These are phyloP conservation scores for Tachysurus fulvidraco DNA, from an alignment of 2,113 vertebrate species.

Conservation along the genomic window DNA sequence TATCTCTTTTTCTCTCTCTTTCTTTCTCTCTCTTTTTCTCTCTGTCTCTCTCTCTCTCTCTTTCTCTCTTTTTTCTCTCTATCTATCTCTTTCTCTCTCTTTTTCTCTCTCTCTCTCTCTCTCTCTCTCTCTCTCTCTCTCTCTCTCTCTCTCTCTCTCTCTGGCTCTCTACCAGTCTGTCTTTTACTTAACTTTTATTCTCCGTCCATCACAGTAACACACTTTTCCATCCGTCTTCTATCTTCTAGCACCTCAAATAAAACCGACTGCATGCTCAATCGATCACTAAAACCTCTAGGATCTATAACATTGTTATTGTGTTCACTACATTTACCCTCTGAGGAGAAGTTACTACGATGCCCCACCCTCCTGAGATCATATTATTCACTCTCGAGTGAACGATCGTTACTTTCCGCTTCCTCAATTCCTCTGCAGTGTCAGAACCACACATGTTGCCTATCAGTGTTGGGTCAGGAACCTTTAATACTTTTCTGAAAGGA, in stretches of 20 bases:
- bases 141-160: slow-evolving; percentile 25
- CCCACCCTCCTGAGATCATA: slow-evolving; percentile 4
- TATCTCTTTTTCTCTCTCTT: not conserved
- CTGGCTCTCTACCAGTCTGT: slow-evolving; percentile 44
- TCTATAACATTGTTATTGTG: not conserved
- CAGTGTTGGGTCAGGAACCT: too few species aligned
- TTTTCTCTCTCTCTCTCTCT: not conserved
- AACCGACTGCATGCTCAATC: too few species aligned
- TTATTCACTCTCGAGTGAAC: not conserved
- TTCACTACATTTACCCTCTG: too few species aligned
- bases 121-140: not conserved
- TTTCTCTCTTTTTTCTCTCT: not conserved
- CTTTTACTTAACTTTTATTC: not conserved
- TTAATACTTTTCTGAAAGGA: not conserved
- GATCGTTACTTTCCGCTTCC: slow-evolving; percentile 1
- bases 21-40: slow-evolving; percentile 18
- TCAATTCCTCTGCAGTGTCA: not conserved
- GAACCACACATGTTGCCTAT: too few species aligned
- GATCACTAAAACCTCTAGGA: not conserved
- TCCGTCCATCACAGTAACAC: not conserved
- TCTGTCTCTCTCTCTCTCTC: not conserved
- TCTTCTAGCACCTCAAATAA: not conserved
- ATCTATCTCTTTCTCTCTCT: not conserved
- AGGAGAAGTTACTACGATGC: not conserved
- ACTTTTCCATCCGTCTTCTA: too few species aligned